Conservation (phyloP, 1,140 invertebrate species). For the Drosophila sturtevanti region DNA sequence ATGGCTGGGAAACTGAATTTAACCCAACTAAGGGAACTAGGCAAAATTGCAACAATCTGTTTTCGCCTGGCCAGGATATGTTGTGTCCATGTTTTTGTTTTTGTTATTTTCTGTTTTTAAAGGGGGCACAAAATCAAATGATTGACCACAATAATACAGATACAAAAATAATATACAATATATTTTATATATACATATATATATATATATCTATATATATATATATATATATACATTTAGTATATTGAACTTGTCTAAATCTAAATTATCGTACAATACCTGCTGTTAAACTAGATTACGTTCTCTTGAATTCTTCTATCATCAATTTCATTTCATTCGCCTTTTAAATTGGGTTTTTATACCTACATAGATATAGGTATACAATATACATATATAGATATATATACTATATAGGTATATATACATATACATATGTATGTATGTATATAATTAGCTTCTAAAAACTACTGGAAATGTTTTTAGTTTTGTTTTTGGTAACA, state of each 20-base stretch:
- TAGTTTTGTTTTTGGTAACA: conserved; percentile 35
- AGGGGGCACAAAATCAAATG: conserved; percentile 23
- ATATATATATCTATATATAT: neutral
- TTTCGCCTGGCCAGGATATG: conserved; percentile 41
- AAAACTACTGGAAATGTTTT: conserved; percentile 69
- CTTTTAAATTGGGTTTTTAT: neutral
- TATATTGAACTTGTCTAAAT: conserved; percentile 38
- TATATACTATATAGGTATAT: conserved; percentile 4
- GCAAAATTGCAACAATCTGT: conserved; percentile 71
- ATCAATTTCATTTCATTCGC: neutral
- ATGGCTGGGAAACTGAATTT: conserved; percentile 67
- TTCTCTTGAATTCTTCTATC: neutral
- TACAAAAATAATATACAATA: neutral
- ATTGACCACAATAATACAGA: conserved; percentile 10
- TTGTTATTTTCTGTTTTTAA: conserved; percentile 9
- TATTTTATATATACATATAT: too few relatives aligned
- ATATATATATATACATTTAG: neutral
- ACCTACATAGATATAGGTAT: conserved; percentile 18
- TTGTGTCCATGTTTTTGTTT: conserved; percentile 26
- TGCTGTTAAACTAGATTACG: conserved; percentile 45
- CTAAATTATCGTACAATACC: conserved; percentile 46
- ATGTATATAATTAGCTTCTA: conserved; percentile 43
- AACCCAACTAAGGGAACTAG: conserved; percentile 76
- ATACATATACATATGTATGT: conserved; percentile 21
- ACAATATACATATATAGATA: conserved; percentile 14